Evolutionary conservation across 2,113 vertebrate genomes (phyloP).

Genomic region (Ophthalmolycus amberensis): DNA sequence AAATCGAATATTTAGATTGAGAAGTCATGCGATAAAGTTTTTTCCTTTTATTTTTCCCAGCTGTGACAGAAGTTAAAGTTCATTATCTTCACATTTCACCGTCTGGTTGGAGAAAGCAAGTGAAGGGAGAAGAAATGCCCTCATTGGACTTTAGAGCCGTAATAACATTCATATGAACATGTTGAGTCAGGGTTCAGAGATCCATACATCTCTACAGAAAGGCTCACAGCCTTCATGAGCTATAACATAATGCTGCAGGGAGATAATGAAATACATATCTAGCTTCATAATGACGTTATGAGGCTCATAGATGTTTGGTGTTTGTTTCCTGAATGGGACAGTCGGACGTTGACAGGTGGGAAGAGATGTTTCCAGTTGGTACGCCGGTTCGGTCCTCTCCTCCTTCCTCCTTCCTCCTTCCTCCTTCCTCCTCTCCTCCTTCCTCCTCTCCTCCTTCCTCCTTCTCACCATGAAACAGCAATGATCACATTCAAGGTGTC

Average conservation of each 20-base stretch:
- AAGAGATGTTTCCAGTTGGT: not conserved
- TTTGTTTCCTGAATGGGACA: conserved; percentile 2
- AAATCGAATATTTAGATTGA: conserved; percentile 37
- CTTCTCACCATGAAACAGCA: not conserved
- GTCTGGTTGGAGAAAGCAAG: conserved; percentile 46
- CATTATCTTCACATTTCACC: conserved; percentile 50
- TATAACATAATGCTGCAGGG: not conserved
- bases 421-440: too few relatives aligned
- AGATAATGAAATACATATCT: conserved; percentile 30
- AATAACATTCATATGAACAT: conserved; percentile 42
- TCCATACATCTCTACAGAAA: conserved; percentile 26
- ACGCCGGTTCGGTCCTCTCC: too few relatives aligned
- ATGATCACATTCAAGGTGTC: not conserved
- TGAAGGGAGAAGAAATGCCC: conserved; percentile 14
- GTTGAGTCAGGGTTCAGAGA: conserved; percentile 53
- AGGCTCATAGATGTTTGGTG: not conserved
- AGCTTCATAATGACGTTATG: conserved; percentile 14
- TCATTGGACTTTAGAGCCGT: conserved; percentile 50
- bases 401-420: not conserved
- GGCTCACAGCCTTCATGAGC: conserved; percentile 23
- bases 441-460: too few relatives aligned
- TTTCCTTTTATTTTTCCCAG: not conserved
- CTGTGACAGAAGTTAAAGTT: conserved; percentile 51
- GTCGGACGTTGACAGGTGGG: not conserved
- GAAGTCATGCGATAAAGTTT: conserved; percentile 11